These are phyloP conservation scores for Lophochroa leadbeateri DNA, from an alignment of 2,113 vertebrate species.

Conservation along the genomic window DNA sequence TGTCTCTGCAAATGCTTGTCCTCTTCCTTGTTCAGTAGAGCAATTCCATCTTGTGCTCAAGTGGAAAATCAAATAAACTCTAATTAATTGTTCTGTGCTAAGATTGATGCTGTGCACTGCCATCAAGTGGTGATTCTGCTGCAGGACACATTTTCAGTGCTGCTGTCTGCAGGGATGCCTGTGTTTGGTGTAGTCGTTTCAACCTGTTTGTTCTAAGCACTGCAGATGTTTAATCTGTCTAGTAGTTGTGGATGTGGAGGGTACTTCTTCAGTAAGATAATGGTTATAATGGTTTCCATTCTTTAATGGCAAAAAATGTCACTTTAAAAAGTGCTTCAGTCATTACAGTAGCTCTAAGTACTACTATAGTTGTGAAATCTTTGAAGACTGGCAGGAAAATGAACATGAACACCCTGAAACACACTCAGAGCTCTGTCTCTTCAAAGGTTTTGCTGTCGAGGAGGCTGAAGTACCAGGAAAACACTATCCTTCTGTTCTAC, in stretches of 20 bases:
- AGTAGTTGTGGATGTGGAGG: not conserved
- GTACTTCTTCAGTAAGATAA: not conserved
- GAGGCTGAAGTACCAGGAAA: not conserved
- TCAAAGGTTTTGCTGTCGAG: not conserved
- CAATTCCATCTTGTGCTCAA: not conserved
- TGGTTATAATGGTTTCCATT: not conserved
- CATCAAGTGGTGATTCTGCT: constrained; percentile 38
- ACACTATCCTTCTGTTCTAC: not conserved
- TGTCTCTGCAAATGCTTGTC: accelerated
- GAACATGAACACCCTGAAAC: not conserved
- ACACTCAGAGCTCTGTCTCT: not conserved
- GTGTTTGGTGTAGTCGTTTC: not conserved
- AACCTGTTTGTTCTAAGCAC: not conserved
- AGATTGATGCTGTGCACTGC: constrained; percentile 21
- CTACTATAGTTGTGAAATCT: constrained; percentile 30
- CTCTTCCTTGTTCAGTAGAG: not conserved
- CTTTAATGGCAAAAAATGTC: not conserved
- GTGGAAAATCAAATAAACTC: not conserved
- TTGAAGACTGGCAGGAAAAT: constrained; percentile 3
- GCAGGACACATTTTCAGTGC: not conserved
- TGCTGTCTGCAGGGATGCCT: not conserved
- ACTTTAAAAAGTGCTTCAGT: not conserved
- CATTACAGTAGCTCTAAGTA: not conserved
- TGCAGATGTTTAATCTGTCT: not conserved
- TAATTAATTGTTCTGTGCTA: not conserved